Percentiles rank a stretch among this genome's conserved stretches.
Conservation (phyloP, 2,888 invertebrate species). For the Tolmerus cingulatus region DNA sequence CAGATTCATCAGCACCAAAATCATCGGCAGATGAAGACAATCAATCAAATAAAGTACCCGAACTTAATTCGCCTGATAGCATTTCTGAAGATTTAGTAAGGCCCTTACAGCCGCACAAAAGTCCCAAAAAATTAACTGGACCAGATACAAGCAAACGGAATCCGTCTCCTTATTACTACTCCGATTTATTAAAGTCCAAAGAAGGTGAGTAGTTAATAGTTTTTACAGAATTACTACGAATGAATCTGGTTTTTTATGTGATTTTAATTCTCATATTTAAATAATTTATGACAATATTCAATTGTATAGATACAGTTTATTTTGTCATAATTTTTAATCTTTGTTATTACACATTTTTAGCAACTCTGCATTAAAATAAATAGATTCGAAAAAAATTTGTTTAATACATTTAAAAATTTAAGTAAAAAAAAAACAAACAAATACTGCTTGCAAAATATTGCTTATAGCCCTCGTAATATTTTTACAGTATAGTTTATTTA, state of each 20-base stretch:
- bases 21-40: conserved; percentile 68
- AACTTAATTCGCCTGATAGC: conserved; percentile 75
- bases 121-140: conserved; percentile 59
- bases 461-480: not conserved
- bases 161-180: conserved; percentile 85
- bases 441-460: too few relatives aligned
- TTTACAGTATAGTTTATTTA: not conserved
- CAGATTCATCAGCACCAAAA: conserved; percentile 67
- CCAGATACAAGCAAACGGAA: conserved; percentile 67
- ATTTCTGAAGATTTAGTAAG: conserved; percentile 67
- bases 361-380: too few relatives aligned
- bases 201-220: conserved; percentile 48
- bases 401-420: too few relatives aligned
- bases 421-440: too few relatives aligned
- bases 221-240: not conserved
- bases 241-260: too few relatives aligned
- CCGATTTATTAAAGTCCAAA: conserved; percentile 72
- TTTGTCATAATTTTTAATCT: too few relatives aligned
- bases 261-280: too few relatives aligned
- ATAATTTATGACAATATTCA: too few relatives aligned
- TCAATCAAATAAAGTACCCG: conserved; percentile 65
- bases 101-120: conserved; percentile 63
- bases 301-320: too few relatives aligned
- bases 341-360: too few relatives aligned
- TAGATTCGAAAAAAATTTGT: too few relatives aligned